phyloP scores from a whole-genome alignment of 2,888 invertebrate species.

The Nysson spinosus region DNA sequence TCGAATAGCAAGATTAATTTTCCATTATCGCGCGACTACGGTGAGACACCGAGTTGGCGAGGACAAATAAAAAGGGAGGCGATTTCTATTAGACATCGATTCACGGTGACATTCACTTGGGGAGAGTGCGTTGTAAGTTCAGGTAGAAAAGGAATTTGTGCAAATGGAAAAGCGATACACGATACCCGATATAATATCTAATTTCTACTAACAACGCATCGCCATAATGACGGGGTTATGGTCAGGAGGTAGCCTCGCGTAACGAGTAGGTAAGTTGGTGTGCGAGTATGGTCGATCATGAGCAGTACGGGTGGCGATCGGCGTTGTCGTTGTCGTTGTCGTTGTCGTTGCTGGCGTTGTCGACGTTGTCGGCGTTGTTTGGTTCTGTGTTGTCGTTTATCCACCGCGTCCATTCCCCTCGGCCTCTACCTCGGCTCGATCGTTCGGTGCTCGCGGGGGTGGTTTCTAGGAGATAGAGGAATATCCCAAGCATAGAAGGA shows the following conservation, averaged over 20 bases:
- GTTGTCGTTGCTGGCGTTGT: conserved; percentile 57
- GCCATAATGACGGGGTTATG: conserved; percentile 48
- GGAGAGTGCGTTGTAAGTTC: neutral
- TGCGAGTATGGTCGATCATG: conserved; percentile 21
- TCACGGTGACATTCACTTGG: too few species aligned
- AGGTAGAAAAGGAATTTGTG: neutral
- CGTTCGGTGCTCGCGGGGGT: conserved; percentile 48
- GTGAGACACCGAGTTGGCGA: too few species aligned
- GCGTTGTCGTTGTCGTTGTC: conserved; percentile 58
- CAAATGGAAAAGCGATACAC: conserved; percentile 37
- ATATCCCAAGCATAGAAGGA: conserved; percentile 24
- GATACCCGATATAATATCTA: conserved; percentile 45
- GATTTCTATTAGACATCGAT: neutral
- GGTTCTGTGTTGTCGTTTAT: too few species aligned
- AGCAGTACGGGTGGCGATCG: conserved; percentile 33
- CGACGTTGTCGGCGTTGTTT: conserved; percentile 65
- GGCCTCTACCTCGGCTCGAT: too few species aligned
- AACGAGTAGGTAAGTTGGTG: conserved; percentile 50
- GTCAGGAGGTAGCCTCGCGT: conserved; percentile 51
- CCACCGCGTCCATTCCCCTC: too few species aligned
- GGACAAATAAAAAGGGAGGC: too few species aligned
- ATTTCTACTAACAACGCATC: conserved; percentile 58
- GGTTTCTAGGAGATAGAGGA: conserved; percentile 7
- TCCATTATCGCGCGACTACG: too few species aligned
- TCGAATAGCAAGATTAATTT: too few species aligned